Evolutionary conservation across 2,797 vertebrate species (phyloP).

Genomic region (Sebastes iracundus): DNA sequence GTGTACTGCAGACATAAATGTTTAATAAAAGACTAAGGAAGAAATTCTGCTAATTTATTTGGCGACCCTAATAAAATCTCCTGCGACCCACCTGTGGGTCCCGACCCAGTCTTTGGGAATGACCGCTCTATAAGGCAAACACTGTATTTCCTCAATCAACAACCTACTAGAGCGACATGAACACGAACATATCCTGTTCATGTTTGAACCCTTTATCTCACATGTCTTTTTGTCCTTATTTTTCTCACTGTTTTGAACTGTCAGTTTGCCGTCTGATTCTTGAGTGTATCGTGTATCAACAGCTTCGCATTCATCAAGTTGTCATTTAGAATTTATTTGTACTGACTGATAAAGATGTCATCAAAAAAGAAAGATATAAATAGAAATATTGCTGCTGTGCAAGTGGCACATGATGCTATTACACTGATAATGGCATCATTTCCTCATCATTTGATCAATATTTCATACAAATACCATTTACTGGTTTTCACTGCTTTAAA

Average conservation of each 20-base stretch:
- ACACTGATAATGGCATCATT: not conserved
- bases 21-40: too few relatives aligned
- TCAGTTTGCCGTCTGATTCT: not conserved
- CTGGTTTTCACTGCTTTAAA: not conserved
- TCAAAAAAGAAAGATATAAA: not conserved
- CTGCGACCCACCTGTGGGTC: too few relatives aligned
- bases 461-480: not conserved
- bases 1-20: too few relatives aligned
- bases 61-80: too few relatives aligned
- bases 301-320: slow-evolving; percentile 2
- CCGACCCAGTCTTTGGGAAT: too few relatives aligned
- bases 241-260: not conserved
- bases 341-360: not conserved
- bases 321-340: not conserved
- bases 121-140: not conserved
- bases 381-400: not conserved
- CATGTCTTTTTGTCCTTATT: not conserved
- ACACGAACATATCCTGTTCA: not conserved
- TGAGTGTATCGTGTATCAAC: not conserved
- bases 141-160: not conserved
- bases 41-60: too few relatives aligned
- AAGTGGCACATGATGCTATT: not conserved
- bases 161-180: not conserved
- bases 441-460: not conserved
- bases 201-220: not conserved